Evolutionary conservation across 2,888 invertebrate genomes (phyloP), one percentile per base, ranked within the genome.

Genomic region (Dasysyrphus tricinctus): DNA sequence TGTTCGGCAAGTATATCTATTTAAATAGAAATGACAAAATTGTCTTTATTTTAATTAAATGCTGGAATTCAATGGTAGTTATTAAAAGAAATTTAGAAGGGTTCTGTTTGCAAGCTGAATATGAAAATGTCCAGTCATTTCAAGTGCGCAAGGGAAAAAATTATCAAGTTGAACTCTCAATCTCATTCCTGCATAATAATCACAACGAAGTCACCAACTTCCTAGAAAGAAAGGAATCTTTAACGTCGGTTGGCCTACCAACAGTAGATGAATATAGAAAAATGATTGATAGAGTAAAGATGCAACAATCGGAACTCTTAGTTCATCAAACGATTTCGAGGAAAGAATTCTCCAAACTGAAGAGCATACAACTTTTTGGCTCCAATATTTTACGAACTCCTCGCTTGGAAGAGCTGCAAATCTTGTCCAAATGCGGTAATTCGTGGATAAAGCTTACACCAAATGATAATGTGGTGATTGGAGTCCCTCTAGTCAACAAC

Each of bases 1-100:
- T 65, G 11, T 56, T 92, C 11, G 92, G 92, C 16, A 92, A 92
- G 79, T 92, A 89, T 69, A 85, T 91, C 16, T 91, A 90, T 88
- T 88, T 89, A 76, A 88, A 89, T 39, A 67, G 85, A 54, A 88
- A 74, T 42, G 70, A 87, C 0, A 77, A 88, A 44, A 89, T 89
- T 24, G 61, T 91, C 0, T 92, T 90, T 63, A 70, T 92, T 14
- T 70, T 92, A 2, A 70, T 92, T 0, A 89, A 89, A 14, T 91
- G 91, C 85, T 92, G 91, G 91, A 80, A 90, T n/a, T 88, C 84
- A 19, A 76, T 92, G 44, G 29, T 91, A 0, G 89, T 92, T 4
- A 80, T 92, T 6, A 88, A 63, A 37, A 73, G 32, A 24, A 32
- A 34, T 14, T 2, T 7, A 7, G 61, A 84, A 54, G 47, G 89